These are phyloP conservation scores for Clarias macrocephalus DNA, from an alignment of 2,113 vertebrate species.

Conservation along the genomic window DNA sequence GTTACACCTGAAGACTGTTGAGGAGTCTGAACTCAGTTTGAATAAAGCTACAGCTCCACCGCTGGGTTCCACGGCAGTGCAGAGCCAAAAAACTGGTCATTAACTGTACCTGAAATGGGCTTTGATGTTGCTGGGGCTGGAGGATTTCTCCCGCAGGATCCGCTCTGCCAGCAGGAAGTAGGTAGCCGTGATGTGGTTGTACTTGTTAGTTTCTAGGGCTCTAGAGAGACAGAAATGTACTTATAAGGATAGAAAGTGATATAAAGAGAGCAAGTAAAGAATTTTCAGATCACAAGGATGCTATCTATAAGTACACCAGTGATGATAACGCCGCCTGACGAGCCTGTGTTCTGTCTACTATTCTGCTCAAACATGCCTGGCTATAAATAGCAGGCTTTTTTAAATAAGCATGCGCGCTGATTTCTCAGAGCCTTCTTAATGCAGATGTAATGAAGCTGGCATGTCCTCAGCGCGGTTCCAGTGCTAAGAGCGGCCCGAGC, in stretches of 20 bases:
- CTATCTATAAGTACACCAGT: not conserved
- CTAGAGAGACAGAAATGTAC: conserved; percentile 63
- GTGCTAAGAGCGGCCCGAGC: conserved; percentile 1
- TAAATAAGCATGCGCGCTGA: conserved; percentile 1
- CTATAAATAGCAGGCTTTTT: conserved; percentile 32
- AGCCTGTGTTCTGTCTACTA: not conserved
- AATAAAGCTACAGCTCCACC: not conserved
- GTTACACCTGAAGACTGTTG: not conserved
- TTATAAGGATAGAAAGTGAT: not conserved
- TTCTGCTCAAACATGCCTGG: conserved; percentile 10
- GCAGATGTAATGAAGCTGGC: conserved; percentile 34
- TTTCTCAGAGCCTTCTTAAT: conserved; percentile 15
- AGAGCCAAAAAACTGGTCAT: not conserved
- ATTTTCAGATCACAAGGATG: not conserved
- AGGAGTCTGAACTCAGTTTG: not conserved
- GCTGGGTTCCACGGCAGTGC: not conserved
- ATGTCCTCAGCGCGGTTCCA: conserved; percentile 25
- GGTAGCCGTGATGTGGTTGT: conserved; percentile 98
- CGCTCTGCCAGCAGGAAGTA: conserved; percentile 96
- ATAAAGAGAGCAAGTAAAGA: not conserved
- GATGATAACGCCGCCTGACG: not conserved
- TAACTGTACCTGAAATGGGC: conserved; percentile 88
- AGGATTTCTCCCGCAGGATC: conserved; percentile 94
- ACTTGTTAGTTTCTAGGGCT: conserved; percentile 96
- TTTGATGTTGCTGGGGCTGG: conserved; percentile 96